A percentile compares a stretch with the other conserved stretches of the same genome.
Conservation (phyloP, 2,888 invertebrate species). For the Sinohyriopsis cumingii region DNA sequence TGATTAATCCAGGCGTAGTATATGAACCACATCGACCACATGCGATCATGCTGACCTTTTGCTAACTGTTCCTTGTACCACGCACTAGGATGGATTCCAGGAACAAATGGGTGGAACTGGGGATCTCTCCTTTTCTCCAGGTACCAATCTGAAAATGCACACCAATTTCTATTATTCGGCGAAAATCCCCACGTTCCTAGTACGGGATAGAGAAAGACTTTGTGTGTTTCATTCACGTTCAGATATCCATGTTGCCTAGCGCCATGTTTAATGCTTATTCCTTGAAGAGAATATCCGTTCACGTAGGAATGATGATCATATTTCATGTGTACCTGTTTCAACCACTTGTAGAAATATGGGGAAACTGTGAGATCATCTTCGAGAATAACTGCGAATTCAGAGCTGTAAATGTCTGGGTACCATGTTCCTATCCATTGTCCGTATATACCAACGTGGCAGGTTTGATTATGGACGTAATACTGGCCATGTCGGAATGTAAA, state of each 20-base stretch:
- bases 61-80: constrained; percentile 50
- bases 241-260: constrained; percentile 1
- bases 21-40: constrained; percentile 66
- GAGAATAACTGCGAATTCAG: constrained; percentile 58
- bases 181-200: constrained; percentile 60
- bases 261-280: constrained; percentile 44
- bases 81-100: constrained; percentile 42
- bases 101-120: constrained; percentile 49
- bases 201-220: constrained; percentile 50
- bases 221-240: constrained; percentile 28
- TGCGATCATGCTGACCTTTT: constrained; percentile 37
- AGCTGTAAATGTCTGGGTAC: constrained; percentile 37
- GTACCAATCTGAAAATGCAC: constrained; percentile 47
- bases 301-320: constrained; percentile 42
- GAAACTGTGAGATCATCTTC: constrained; percentile 63
- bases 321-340: constrained; percentile 51
- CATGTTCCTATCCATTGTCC: constrained; percentile 55
- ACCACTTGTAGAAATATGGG: constrained; percentile 52
- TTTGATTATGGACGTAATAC: constrained; percentile 26
- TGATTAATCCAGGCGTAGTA: constrained; percentile 48
- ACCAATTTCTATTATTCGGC: constrained; percentile 45
- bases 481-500: constrained; percentile 39
- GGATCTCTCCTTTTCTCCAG: constrained; percentile 17
- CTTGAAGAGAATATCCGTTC: constrained; percentile 53
- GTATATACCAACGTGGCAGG: constrained; percentile 40